Evolutionary conservation across 2,888 invertebrate genomes (phyloP).

Genomic region (Corbicula japonica): DNA sequence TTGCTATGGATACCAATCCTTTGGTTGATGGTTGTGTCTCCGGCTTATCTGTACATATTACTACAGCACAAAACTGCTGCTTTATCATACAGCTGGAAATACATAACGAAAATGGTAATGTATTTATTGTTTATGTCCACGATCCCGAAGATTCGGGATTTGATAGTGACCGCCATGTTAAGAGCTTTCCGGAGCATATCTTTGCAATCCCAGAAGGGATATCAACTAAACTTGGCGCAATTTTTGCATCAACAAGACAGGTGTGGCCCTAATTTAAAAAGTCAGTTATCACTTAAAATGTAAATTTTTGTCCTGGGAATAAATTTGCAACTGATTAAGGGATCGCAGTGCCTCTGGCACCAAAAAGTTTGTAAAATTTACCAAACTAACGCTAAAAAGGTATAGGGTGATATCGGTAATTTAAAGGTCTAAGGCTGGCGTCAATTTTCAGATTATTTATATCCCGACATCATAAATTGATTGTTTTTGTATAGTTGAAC

Average conservation of each 20-base stretch:
- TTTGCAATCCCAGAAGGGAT: not conserved
- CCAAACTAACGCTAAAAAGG: not conserved
- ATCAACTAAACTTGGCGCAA: too few species aligned
- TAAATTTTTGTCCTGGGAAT: too few species aligned
- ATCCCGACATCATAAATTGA: not conserved
- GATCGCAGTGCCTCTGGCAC: too few species aligned
- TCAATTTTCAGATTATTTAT: not conserved
- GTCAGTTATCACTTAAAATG: too few species aligned
- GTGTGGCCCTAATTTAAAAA: too few species aligned
- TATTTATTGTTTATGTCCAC: not conserved
- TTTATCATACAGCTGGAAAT: conserved; percentile 35
- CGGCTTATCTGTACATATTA: conserved; percentile 87
- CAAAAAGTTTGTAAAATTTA: too few species aligned
- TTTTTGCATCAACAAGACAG: not conserved
- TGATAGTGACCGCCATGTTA: not conserved
- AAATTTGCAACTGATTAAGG: too few species aligned
- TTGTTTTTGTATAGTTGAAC: not conserved
- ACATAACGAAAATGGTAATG: conserved; percentile 46
- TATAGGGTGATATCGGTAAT: not conserved
- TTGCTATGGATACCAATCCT: conserved; percentile 95
- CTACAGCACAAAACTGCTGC: conserved; percentile 12
- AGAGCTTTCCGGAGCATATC: not conserved
- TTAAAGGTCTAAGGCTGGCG: not conserved
- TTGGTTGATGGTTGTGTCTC: conserved; percentile 92
- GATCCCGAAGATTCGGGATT: not conserved